A percentile compares a stretch with the other conserved stretches of the same genome.
phyloP scores from a whole-genome alignment of 1,140 invertebrate genomes.

The Anoplophora glabripennis region DNA sequence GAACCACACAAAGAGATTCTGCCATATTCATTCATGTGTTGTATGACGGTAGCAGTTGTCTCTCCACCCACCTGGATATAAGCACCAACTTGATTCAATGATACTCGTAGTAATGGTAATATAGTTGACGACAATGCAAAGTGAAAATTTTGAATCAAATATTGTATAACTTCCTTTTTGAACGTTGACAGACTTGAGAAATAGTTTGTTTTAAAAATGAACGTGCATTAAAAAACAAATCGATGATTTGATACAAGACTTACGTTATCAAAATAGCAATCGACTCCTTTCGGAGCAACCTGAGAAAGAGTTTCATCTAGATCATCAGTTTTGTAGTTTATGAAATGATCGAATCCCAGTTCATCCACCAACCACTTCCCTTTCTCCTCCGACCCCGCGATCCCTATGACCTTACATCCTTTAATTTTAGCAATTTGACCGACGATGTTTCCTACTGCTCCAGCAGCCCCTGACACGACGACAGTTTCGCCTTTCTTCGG shows the following conservation, averaged over 20 bases:
- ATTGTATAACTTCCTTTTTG: neutral
- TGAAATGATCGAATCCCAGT: constrained; percentile 63
- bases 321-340: constrained; percentile 67
- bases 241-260: neutral
- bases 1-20: constrained; percentile 63
- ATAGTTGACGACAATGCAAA: no score
- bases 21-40: constrained; percentile 60
- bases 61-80: constrained; percentile 54
- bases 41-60: constrained; percentile 58
- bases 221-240: no score
- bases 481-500: constrained; percentile 66
- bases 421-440: constrained; percentile 71
- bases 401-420: constrained; percentile 66
- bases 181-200: no score
- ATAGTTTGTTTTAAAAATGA: no score
- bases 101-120: no score
- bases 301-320: constrained; percentile 55
- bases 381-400: constrained; percentile 67
- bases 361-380: constrained; percentile 60
- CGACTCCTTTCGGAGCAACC: constrained; percentile 62
- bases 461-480: constrained; percentile 63
- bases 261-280: constrained; percentile 74
- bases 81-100: no score
- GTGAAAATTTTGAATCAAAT: no score
- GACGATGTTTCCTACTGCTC: constrained; percentile 68